Evolutionary conservation across 1,140 invertebrate species (phyloP), one percentile per base, ranked within the genome.

Genomic region (Cataglyphis hispanica): DNA sequence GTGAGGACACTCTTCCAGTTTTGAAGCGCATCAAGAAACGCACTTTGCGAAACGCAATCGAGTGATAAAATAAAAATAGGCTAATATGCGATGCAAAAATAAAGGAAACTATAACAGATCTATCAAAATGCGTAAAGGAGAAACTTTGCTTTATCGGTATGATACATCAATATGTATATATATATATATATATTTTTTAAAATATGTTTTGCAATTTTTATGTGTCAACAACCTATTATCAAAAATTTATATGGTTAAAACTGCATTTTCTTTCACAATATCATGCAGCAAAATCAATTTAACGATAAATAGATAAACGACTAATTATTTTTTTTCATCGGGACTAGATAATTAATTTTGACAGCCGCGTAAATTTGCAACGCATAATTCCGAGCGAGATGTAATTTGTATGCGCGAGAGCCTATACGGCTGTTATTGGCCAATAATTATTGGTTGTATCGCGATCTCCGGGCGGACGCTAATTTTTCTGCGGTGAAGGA

Each of bases 391-490:
- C 40, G 58, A 16, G 10, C 56, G 81, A 76, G 53, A 84, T 5
- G 37, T 37, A 50, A 84, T 75, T 75, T 75, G 40, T 53, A 63
- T 76, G 56, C 80, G 70, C 37, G 37, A 67, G 19, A 72, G n/a
- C 16, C 40, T 43, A 40, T 40, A 56, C 11, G 11, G 16, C 34
- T 19, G 53, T 8, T 50, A 7, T 60, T 50, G 66, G 53, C 72
- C 43, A 77, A 83, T 88, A 89, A 89, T 88, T 86, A 67, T 80
- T 22, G 76, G 19, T 66, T 37, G 87, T 72, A 66, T 76, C 76
- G 87, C 77, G 87, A 89, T 86, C 84, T 89, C 88, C 80, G 74
- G 74, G 27, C 66, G 85, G 22, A 50, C 56, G 85, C 85, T 89
- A 89, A 89, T 89, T 89, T 50, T 50, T 89, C 37, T 69, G 66